Conservation (phyloP, 1,140 invertebrate genomes). For the Calephelis virginiensis region DNA sequence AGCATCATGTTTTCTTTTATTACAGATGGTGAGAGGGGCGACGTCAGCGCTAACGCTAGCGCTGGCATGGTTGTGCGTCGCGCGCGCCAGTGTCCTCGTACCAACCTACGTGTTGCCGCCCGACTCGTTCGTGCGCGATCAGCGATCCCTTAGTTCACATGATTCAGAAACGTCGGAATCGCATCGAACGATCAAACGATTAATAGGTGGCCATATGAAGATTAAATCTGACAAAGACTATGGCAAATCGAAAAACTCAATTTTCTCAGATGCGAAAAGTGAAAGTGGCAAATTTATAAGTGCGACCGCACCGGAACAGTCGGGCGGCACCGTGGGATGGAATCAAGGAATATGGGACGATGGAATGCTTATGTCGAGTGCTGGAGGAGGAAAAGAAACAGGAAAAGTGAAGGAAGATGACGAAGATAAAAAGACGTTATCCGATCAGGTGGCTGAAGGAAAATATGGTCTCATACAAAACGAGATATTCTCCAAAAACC, state of each 20-base stretch:
- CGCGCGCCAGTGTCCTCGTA: constrained; percentile 70
- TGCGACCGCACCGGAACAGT: constrained; percentile 65
- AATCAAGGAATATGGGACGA: constrained; percentile 82
- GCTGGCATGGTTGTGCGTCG: constrained; percentile 61
- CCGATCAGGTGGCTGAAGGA: constrained; percentile 91
- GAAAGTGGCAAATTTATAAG: constrained; percentile 70
- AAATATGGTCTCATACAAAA: constrained; percentile 93
- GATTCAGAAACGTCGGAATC: constrained; percentile 60
- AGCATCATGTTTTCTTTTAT: constrained; percentile 59
- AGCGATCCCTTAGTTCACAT: constrained; percentile 58
- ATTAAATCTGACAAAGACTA: constrained; percentile 64
- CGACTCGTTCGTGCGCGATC: constrained; percentile 74
- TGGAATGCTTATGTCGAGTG: constrained; percentile 82
- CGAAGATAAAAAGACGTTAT: constrained; percentile 89
- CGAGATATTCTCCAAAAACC: constrained; percentile 85
- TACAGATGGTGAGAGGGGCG: constrained; percentile 77
- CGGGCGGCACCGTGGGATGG: constrained; percentile 74
- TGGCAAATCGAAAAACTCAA: constrained; percentile 65
- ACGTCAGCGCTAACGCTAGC: constrained; percentile 68
- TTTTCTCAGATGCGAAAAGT: constrained; percentile 54
- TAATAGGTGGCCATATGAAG: constrained; percentile 82
- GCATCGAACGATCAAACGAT: constrained; percentile 77
- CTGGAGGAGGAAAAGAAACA: constrained; percentile 81
- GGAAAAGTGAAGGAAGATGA: constrained; percentile 79
- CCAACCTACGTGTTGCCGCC: constrained; percentile 76